Percentiles rank a stretch among this genome's conserved stretches.
Conservation (phyloP, 1,140 invertebrate species). For the Drosophila triauraria region DNA sequence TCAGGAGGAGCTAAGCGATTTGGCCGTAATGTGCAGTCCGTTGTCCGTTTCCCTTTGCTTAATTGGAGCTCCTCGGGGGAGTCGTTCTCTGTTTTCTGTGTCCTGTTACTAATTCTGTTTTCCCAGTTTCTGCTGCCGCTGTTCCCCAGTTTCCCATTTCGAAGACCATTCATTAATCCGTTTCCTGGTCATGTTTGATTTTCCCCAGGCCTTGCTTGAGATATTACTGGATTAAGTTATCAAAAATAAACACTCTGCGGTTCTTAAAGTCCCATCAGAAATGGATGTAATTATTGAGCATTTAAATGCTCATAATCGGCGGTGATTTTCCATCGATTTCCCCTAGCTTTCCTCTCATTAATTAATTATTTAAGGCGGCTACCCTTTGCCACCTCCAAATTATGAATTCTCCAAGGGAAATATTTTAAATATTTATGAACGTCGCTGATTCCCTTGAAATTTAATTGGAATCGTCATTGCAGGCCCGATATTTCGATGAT, state of each 20-base stretch:
- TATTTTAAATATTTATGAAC: conserved; percentile 37
- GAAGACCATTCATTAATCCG: conserved; percentile 25
- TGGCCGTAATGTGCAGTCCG: conserved; percentile 21
- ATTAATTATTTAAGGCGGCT: conserved; percentile 31
- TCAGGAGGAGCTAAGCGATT: conserved; percentile 50
- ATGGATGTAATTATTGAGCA: conserved; percentile 22
- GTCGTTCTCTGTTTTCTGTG: background rate
- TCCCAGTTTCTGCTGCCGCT: conserved; percentile 4
- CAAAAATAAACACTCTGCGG: conserved; percentile 7
- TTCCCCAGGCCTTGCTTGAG: background rate
- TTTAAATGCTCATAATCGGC: background rate
- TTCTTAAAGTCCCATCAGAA: conserved; percentile 12
- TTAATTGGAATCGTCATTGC: conserved; percentile 45
- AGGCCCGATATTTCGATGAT: conserved; percentile 14
- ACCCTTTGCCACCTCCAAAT: conserved; percentile 22
- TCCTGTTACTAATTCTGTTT: background rate
- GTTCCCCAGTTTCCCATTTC: conserved; percentile 7
- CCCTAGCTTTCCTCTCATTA: background rate
- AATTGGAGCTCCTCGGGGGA: conserved; percentile 55
- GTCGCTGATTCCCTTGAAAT: conserved; percentile 11
- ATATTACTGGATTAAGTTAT: conserved; percentile 7
- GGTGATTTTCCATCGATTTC: background rate
- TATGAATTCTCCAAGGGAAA: conserved; percentile 24
- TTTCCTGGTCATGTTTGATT: conserved; percentile 30
- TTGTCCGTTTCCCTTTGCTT: conserved; percentile 37